Percentiles rank a stretch among this genome's conserved stretches.
Evolutionary conservation across 1,140 invertebrate species (phyloP).

Genomic region (Ganaspis sp.): DNA sequence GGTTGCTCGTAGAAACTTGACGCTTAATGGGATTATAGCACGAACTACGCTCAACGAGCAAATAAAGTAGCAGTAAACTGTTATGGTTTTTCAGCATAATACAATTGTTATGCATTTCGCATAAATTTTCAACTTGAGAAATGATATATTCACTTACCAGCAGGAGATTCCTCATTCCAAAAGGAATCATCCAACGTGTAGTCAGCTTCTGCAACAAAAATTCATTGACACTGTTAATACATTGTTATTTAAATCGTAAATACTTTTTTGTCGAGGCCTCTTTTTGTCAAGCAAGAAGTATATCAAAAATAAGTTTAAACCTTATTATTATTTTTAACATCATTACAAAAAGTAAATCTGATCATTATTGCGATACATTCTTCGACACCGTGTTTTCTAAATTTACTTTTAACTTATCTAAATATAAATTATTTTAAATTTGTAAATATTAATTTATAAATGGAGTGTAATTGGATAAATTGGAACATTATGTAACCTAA

Average conservation of each 20-base stretch:
- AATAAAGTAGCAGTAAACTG: conserved; percentile 22
- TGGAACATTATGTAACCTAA: not conserved
- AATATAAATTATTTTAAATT: too few species aligned
- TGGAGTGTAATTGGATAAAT: not conserved
- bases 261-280: too few species aligned
- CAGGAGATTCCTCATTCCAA: conserved; percentile 92
- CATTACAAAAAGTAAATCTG: too few species aligned
- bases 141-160: conserved; percentile 80
- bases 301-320: too few species aligned
- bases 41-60: conserved; percentile 9
- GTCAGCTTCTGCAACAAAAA: conserved; percentile 88
- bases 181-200: conserved; percentile 93
- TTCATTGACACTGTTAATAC: not conserved
- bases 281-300: too few species aligned
- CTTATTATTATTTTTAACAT: too few species aligned
- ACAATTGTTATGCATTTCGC: conserved; percentile 24
- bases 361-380: too few species aligned
- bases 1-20: conserved; percentile 11
- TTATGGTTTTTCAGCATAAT: conserved; percentile 22
- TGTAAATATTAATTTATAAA: too few species aligned
- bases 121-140: conserved; percentile 1
- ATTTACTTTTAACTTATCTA: too few species aligned
- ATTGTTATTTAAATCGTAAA: too few species aligned
- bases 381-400: too few species aligned
- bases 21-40: conserved; percentile 28